phyloP scores from a whole-genome alignment of 2,888 invertebrate species.

The Capitulum mitella region DNA sequence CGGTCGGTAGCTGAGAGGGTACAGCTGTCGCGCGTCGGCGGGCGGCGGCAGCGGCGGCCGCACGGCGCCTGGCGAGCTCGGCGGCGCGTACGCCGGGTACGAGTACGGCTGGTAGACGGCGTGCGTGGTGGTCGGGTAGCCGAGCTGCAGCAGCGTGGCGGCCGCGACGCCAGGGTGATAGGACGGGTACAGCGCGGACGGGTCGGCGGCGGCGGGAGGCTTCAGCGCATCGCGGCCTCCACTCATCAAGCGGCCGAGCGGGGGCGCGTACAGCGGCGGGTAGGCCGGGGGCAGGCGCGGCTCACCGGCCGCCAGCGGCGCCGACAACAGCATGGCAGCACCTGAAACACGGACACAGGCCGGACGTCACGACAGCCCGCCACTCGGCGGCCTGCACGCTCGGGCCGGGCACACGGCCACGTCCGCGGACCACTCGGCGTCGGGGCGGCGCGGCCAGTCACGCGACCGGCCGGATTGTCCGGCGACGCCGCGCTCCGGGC shows the following conservation, averaged over 20 bases:
- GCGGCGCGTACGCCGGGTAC: neutral
- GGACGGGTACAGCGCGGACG: neutral
- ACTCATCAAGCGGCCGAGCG: constrained; percentile 10
- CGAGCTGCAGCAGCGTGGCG: neutral
- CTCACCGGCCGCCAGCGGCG: constrained; percentile 17
- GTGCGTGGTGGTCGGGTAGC: neutral
- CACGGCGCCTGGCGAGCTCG: no score
- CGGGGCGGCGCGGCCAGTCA: no score
- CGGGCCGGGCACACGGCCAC: no score
- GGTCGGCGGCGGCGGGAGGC: neutral
- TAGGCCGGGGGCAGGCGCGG: constrained; percentile 13
- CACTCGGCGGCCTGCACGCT: no score
- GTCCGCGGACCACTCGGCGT: no score
- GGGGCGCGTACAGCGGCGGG: neutral
- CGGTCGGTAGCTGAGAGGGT: neutral
- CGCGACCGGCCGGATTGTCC: no score
- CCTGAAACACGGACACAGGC: neutral
- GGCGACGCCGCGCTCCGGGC: no score
- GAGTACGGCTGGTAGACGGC: neutral
- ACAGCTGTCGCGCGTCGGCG: neutral
- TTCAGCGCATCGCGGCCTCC: neutral
- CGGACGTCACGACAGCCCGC: no score
- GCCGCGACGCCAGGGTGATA: neutral
- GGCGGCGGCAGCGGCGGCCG: neutral
- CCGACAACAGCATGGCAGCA: constrained; percentile 9